A percentile compares a stretch with the other conserved stretches of the same genome.
These are phyloP conservation scores for Caenorhabditis sp. DNA, from an alignment of 2,888 invertebrate species.

Conservation along the genomic window DNA sequence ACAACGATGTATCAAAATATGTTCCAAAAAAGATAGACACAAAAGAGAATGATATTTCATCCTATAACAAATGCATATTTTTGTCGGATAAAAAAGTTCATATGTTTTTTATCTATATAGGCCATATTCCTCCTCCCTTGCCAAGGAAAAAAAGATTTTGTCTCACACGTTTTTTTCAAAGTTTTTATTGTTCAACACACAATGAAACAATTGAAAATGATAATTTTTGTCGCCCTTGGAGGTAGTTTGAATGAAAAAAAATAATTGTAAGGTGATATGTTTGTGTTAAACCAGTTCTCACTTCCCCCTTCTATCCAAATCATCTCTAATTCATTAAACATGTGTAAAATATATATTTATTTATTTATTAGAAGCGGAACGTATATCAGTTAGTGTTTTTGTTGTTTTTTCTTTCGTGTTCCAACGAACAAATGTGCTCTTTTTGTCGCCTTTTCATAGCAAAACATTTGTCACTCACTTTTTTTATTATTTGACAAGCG, in stretches of 20 bases:
- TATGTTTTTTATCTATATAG: too few species aligned
- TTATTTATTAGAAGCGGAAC: not conserved
- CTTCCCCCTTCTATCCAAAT: not conserved
- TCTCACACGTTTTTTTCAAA: slow-evolving; percentile 28
- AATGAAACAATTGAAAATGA: slow-evolving; percentile 8
- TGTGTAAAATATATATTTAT: not conserved
- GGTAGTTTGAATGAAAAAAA: too few species aligned
- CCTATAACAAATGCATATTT: too few species aligned
- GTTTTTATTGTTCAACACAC: too few species aligned
- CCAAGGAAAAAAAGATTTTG: slow-evolving; percentile 21
- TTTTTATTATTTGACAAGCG: not conserved
- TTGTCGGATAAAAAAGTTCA: too few species aligned
- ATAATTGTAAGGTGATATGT: too few species aligned
- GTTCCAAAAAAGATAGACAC: too few species aligned
- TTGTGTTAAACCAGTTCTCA: not conserved
- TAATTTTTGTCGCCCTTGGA: slow-evolving; percentile 14
- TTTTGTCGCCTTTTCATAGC: not conserved
- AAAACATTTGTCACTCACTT: not conserved
- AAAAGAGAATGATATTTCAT: too few species aligned
- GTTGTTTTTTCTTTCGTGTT: not conserved
- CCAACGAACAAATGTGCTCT: not conserved
- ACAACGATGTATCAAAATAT: too few species aligned
- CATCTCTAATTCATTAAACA: slow-evolving; percentile 2
- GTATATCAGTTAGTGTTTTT: not conserved
- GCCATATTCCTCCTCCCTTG: not conserved